A percentile compares a stretch with the other conserved stretches of the same genome.
phyloP scores from a whole-genome alignment of 2,888 invertebrate genomes.

The Cryptophagus acutangulus region DNA sequence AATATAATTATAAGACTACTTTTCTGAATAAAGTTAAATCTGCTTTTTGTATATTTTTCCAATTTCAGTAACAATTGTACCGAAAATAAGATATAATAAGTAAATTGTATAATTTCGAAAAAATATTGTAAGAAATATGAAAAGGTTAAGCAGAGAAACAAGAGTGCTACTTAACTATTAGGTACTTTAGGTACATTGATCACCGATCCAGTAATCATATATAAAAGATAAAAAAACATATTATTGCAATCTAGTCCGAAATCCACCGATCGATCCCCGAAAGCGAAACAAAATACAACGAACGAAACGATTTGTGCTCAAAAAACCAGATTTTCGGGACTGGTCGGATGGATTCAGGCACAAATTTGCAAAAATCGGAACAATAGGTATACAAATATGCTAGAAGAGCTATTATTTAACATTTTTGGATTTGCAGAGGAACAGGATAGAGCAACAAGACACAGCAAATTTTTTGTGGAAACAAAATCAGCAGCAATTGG shows the following conservation, averaged over 20 bases:
- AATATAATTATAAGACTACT: conserved; percentile 26
- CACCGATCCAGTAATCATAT: conserved; percentile 8
- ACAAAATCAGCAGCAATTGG: conserved; percentile 40
- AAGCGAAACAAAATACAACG: conserved; percentile 11
- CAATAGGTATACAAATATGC: too few species aligned
- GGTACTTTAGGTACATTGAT: conserved; percentile 9
- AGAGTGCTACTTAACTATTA: conserved; percentile 39
- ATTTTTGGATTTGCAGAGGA: too few species aligned
- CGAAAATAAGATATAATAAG: conserved; percentile 42
- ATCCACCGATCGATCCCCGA: too few species aligned
- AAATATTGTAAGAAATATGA: conserved; percentile 22
- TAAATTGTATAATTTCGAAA: conserved; percentile 21
- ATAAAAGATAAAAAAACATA: conserved; percentile 33
- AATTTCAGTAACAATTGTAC: conserved; percentile 14
- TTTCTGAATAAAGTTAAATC: background rate
- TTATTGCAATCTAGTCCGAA: too few species aligned
- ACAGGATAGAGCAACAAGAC: too few species aligned
- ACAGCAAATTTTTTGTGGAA: too few species aligned
- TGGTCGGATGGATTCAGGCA: too few species aligned
- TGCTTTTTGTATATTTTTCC: conserved; percentile 3
- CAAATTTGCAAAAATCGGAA: too few species aligned
- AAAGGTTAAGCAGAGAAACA: conserved; percentile 48
- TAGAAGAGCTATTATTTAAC: too few species aligned
- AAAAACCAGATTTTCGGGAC: too few species aligned
- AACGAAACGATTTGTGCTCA: conserved; percentile 12